These are phyloP conservation scores for Hetaerina titia DNA, from an alignment of 2,888 invertebrate species.

Conservation along the genomic window DNA sequence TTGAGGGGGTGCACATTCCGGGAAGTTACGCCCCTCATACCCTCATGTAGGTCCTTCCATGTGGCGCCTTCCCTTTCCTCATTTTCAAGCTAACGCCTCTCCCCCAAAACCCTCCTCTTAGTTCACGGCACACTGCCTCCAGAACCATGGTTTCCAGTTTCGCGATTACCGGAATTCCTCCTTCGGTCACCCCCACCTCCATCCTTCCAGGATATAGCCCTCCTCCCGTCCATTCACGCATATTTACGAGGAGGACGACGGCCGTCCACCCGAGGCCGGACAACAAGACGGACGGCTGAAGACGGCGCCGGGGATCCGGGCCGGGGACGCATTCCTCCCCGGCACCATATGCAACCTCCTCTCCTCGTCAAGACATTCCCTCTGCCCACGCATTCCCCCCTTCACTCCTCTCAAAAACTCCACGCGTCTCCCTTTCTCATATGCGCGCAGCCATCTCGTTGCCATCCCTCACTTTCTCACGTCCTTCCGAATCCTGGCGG, in stretches of 20 bases:
- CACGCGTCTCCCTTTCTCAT: background rate
- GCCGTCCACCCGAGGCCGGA: constrained; percentile 10
- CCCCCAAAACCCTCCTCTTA: background rate
- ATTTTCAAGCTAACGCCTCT: constrained; percentile 13
- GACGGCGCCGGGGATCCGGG: constrained; percentile 30
- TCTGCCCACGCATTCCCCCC: background rate
- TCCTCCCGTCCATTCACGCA: constrained; percentile 37
- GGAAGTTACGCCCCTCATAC: constrained; percentile 9
- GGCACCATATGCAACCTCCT: background rate
- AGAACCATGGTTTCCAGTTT: constrained; percentile 52
- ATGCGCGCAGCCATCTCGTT: background rate
- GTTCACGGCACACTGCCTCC: constrained; percentile 44
- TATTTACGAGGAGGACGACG: constrained; percentile 43
- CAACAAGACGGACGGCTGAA: constrained; percentile 31
- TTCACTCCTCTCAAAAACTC: background rate
- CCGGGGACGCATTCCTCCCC: constrained; percentile 14
- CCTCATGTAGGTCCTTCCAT: constrained; percentile 20
- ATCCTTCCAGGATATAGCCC: constrained; percentile 33
- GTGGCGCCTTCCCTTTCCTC: constrained; percentile 49
- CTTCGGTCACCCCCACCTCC: background rate
- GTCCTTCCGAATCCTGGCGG: background rate
- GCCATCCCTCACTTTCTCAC: background rate
- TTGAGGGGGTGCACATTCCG: background rate
- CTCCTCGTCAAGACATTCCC: background rate
- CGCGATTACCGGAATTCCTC: constrained; percentile 65